Conservation (phyloP, 1,140 invertebrate species). For the Bombus superbus region DNA sequence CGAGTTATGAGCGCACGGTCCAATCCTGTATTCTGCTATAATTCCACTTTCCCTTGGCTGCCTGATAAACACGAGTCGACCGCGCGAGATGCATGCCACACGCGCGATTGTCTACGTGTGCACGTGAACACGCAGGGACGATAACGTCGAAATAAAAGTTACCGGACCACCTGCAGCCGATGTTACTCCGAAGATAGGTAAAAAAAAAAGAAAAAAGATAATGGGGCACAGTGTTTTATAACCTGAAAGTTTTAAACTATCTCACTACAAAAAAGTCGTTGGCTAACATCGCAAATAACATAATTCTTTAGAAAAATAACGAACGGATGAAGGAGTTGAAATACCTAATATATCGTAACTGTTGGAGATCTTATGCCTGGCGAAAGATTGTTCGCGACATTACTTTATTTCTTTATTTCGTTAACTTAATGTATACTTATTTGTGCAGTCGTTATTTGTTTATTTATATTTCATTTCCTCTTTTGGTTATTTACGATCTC, state of each 20-base stretch:
- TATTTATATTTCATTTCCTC: too few relatives aligned
- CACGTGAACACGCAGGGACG: conserved; percentile 11
- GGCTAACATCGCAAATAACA: neutral
- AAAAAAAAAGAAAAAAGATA: neutral
- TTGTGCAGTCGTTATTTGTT: too few relatives aligned
- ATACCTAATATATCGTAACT: neutral
- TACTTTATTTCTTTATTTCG: too few relatives aligned
- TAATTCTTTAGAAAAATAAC: neutral
- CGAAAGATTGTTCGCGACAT: too few relatives aligned
- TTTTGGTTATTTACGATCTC: too few relatives aligned
- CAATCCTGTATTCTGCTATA: too few relatives aligned
- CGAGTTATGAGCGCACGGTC: neutral
- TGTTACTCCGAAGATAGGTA: neutral
- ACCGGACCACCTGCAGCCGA: conserved; percentile 23
- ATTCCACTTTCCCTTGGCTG: neutral
- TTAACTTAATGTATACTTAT: too few relatives aligned
- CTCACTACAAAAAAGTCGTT: neutral
- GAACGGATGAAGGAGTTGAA: too few relatives aligned
- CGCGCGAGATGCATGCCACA: neutral
- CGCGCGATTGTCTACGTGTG: neutral
- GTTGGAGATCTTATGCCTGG: neutral
- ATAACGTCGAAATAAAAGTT: conserved; percentile 65
- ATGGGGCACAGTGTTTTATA: neutral
- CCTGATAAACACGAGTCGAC: neutral
- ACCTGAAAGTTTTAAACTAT: neutral